Conservation (phyloP, 2,797 vertebrate species). For the Glyptemys insculpta region DNA sequence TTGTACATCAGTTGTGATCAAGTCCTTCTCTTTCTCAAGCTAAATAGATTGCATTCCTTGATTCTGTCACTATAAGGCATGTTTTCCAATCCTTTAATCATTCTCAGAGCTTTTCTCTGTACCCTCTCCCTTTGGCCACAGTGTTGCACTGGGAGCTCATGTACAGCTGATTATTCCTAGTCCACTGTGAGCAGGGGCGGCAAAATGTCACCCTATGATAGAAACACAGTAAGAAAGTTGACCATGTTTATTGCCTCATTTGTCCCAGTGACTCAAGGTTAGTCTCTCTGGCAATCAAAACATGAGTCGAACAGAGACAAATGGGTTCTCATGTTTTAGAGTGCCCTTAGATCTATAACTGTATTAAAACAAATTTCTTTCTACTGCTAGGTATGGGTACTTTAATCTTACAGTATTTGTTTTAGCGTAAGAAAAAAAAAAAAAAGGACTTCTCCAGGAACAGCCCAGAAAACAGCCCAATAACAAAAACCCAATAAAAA, state of each 20-base stretch:
- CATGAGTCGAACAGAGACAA: not conserved
- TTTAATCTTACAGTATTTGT: slow-evolving; percentile 19
- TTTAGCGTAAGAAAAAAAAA: slow-evolving; percentile 39
- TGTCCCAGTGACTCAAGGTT: not conserved
- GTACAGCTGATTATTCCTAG: not conserved
- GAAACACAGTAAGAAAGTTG: not conserved
- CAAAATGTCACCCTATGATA: not conserved
- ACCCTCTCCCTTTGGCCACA: not conserved
- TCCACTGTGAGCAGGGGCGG: not conserved
- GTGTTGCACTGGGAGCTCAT: not conserved
- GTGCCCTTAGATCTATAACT: not conserved
- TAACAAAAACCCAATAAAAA: not conserved
- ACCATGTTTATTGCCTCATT: not conserved
- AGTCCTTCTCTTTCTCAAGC: too few relatives aligned
- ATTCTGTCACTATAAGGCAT: not conserved
- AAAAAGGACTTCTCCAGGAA: slow-evolving; percentile 22
- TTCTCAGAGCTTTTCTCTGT: not conserved
- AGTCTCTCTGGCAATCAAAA: not conserved
- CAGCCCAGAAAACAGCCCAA: not conserved
- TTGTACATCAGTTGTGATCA: too few relatives aligned
- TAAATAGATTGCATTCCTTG: not conserved
- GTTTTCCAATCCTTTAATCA: not conserved
- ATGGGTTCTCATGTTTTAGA: slow-evolving; percentile 1
- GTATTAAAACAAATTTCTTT: slow-evolving; percentile 15
- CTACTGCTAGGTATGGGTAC: not conserved